phyloP scores from a whole-genome alignment of 1,140 invertebrate species.

The Saccostrea echinata region DNA sequence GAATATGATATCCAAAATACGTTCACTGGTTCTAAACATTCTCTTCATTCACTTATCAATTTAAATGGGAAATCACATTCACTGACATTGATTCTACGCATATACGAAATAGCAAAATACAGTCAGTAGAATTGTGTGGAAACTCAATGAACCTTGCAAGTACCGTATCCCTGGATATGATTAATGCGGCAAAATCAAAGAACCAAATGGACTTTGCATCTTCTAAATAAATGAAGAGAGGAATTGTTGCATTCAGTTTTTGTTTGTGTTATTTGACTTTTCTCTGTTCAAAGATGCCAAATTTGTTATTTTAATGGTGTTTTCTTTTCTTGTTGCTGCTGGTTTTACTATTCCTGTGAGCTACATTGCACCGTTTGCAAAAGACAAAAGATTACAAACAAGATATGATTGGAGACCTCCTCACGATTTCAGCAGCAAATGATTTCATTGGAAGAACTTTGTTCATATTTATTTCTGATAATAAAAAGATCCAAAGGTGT shows the following conservation, averaged over 20 bases:
- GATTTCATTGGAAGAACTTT: constrained; percentile 20
- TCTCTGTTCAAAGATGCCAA: constrained; percentile 31
- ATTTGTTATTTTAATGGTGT: constrained; percentile 19
- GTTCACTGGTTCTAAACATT: neutral
- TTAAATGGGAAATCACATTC: neutral
- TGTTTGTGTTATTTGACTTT: constrained; percentile 15
- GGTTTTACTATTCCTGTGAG: constrained; percentile 32
- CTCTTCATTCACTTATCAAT: neutral
- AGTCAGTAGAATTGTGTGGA: neutral
- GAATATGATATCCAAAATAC: neutral
- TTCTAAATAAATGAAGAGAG: neutral
- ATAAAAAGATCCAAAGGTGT: constrained; percentile 24
- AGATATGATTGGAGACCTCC: constrained; percentile 2
- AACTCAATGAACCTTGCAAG: neutral
- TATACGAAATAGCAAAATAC: neutral
- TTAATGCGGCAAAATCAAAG: neutral
- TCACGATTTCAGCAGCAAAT: constrained; percentile 26
- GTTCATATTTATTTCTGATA: constrained; percentile 23
- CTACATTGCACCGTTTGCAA: constrained; percentile 37
- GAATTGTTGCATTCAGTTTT: neutral
- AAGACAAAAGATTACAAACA: constrained; percentile 13
- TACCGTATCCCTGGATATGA: neutral
- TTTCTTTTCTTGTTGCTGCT: neutral
- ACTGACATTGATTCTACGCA: neutral
- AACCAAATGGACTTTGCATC: neutral